Base-by-base conservation (phyloP, 2,888 invertebrate genomes). In the Tupiocoris notatus region DNA sequence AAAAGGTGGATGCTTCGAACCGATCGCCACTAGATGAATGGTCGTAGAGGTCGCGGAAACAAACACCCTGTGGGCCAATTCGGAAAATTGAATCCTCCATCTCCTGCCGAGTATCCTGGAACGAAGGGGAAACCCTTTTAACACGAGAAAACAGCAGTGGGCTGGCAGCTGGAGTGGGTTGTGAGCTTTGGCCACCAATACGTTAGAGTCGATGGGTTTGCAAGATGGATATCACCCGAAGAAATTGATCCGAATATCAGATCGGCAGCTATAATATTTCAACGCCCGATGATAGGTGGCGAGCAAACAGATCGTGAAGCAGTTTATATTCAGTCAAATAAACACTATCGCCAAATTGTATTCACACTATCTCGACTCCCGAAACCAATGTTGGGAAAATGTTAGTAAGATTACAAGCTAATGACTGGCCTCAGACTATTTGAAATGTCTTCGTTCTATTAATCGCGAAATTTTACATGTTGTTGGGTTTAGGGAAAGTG, bases 1-100 rank as follows among this genome's bases (percentile, higher is more conserved):
- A 39, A 39, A 39, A 12, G 39, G 39, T 39, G 39, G 39, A 39
- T 3, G 39, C 6, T 39, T 39, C 39, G 6, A 39, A 39, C 39
- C 39, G 39, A 39, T 39, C 39, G 39, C 39, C 39, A 39, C 39
- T 22, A 58, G 61, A 70, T 59, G 70, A 59, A 59, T 59, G 70
- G 70, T 59, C 70, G 70, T 59, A 59, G 39, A 70, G 70, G 70
- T 70, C 70, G 70, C 70, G 59, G 70, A 24, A 70, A 70, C 70
- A 70, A 70, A 70, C 70, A 70, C 59, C 70, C 70, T 16, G 70
- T 70, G 70, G 70, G 70, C 70, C 70, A 70, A 70, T 70, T 70
- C 70, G 70, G 70, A 70, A 70, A 70, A 70, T 70, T 70, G 70
- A 70, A 70, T 70, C 70, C 70, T 24, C 70, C 17, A n/a, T n/a